These are phyloP conservation scores for Cavia porcellus DNA, from an alignment of 2,113 vertebrate species.

Conservation along the genomic window DNA sequence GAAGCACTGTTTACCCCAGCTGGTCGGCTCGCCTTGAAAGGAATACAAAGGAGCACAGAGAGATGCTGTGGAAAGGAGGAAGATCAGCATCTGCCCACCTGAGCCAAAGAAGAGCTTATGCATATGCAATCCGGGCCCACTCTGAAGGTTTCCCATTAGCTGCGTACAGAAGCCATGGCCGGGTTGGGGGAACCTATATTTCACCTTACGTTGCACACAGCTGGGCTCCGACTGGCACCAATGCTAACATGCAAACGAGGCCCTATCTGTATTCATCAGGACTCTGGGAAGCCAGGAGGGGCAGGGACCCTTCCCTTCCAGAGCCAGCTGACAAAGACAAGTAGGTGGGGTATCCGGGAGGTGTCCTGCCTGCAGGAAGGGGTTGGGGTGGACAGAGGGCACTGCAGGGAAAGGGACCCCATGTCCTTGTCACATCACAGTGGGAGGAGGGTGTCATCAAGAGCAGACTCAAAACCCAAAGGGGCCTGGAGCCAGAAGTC, in stretches of 20 bases:
- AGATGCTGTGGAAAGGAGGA: accelerated
- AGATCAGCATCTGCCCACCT: not conserved
- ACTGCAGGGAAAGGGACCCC: not conserved
- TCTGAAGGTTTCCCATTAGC: constrained; percentile 82
- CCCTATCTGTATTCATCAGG: constrained; percentile 91
- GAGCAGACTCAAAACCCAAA: not conserved
- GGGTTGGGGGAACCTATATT: constrained; percentile 87
- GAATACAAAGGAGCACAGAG: constrained; percentile 69
- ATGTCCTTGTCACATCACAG: not conserved
- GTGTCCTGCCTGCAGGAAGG: too few species aligned
- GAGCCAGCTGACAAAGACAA: constrained; percentile 90
- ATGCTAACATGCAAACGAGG: constrained; percentile 89
- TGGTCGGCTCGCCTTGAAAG: constrained; percentile 38
- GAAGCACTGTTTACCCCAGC: not conserved
- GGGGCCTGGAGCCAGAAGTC: not conserved
- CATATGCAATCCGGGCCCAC: constrained; percentile 80
- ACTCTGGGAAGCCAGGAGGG: constrained; percentile 92
- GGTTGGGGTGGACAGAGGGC: not conserved
- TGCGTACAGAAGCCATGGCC: constrained; percentile 86
- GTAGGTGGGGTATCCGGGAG: constrained; percentile 83
- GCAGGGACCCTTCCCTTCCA: constrained; percentile 92
- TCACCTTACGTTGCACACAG: constrained; percentile 89
- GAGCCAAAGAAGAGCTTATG: constrained; percentile 82
- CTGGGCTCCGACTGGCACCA: constrained; percentile 90
- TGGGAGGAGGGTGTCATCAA: not conserved